These are phyloP conservation scores for Coregonus sp. DNA, from an alignment of 2,797 vertebrate species.

Conservation along the genomic window DNA sequence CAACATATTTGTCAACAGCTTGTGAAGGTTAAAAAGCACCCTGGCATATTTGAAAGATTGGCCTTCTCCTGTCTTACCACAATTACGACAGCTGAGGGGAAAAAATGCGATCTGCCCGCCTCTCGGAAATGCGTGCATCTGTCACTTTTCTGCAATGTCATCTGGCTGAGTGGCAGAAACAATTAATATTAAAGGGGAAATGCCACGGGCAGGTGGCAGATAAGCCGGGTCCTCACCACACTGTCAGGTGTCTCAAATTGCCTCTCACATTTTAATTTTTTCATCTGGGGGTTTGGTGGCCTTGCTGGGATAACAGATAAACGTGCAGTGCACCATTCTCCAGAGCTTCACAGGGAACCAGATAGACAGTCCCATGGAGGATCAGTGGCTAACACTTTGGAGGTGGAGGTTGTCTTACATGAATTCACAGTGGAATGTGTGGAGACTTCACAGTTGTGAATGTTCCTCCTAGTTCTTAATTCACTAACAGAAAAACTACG, in stretches of 20 bases:
- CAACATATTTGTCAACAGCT: constrained; percentile 45
- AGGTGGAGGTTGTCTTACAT: not conserved
- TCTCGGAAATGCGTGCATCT: constrained; percentile 36
- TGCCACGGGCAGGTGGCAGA: constrained; percentile 21
- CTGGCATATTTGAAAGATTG: constrained; percentile 51
- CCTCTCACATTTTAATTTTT: constrained; percentile 48
- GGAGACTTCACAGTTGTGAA: not conserved
- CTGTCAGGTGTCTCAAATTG: constrained; percentile 37
- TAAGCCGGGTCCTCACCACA: constrained; percentile 27
- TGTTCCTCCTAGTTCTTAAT: not conserved
- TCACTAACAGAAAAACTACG: not conserved
- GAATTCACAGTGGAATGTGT: not conserved
- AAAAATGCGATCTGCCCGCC: constrained; percentile 1
- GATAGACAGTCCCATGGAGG: not conserved
- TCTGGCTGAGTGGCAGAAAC: constrained; percentile 63
- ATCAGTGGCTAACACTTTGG: not conserved
- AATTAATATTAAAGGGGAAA: constrained; percentile 54
- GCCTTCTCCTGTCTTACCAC: constrained; percentile 31
- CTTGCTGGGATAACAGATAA: constrained; percentile 39
- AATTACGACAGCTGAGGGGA: constrained; percentile 34
- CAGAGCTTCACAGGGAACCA: not conserved
- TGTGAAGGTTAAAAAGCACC: constrained; percentile 55
- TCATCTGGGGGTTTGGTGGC: constrained; percentile 39
- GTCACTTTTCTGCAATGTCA: constrained; percentile 59
- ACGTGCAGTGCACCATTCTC: constrained; percentile 7